Base-by-base conservation (phyloP, 2,888 invertebrate genomes). In the Plagodis pulveraria region DNA sequence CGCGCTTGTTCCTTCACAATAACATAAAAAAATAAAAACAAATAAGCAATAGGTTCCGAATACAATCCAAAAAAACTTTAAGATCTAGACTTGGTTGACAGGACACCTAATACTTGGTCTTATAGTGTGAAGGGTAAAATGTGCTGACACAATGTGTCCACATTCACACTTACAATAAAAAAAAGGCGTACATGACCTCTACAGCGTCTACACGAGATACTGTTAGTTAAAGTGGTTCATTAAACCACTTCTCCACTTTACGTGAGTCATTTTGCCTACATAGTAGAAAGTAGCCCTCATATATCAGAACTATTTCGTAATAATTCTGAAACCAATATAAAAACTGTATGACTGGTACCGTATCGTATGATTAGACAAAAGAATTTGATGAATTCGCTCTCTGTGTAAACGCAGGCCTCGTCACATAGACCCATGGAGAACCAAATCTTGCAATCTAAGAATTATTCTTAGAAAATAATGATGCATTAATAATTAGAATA, bases 301-400 rank as follows among this genome's bases (percentile, higher is more conserved):
- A 4, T 46, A 52, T 58, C 22, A 22, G 51, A 51, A n/a, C 11
- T 33, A 53, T 62, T 48, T 52, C 42, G 47, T 55, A 55, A 52
- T 46, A 56, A 40, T 22, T 45, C 6, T 46, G 11, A 50, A 50
- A 51, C 7, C 45, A 49, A 46, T 41, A 46, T 41, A 11, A 50
- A 22, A 55, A 56, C n/a, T 46, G 44, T 22, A 22, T 22, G 22
- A 22, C 4, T 22, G 35, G 32, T 6, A 36, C 40, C 43, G 44
- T 33, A 43, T 40, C 12, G 47, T 34, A 43, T 54, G 44, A 58
- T 58, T 41, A 42, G 53, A 56, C 54, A 58, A 62, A 62, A 36
- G 61, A 72, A 73, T 72, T 63, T 72, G 72, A 69, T 70, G 66
- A 72, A 54, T n/a, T 61, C 43, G 59, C 62, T 58, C 9, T 59